Base-by-base conservation (phyloP, 2,113 vertebrate species). In the Amphiprion ocellaris region DNA sequence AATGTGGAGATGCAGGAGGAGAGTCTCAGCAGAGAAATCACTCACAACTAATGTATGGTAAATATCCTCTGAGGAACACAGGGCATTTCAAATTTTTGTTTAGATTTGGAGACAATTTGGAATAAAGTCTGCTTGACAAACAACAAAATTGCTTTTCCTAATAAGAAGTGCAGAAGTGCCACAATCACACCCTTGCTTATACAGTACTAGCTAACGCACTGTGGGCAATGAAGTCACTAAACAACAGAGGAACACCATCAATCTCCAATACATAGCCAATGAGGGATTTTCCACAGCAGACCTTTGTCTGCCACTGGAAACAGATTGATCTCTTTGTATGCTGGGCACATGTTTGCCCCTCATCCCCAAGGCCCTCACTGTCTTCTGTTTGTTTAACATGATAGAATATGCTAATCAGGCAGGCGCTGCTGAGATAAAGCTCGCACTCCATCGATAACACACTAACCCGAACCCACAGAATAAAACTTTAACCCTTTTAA, bases 321-420 rank as follows among this genome's bases (percentile, higher is more conserved):
- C 81, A 83, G 77, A 88, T 47, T 82, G 83, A 90, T 90, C 73
- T 85, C 76, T 90, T 69, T 88, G 90, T 87, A 89, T 91, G 82
- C 90, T 5, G 44, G 8, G 73, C 85, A 88, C 87, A 82, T 74
- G 85, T 77, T 79, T 79, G 58, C 69, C 54, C 58, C 59, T 17
- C 49, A 1, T 88, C 91, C 91, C 92, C 8, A 44, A 63, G 91
- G 91, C 82, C 65, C 68, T 89, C 82, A 91, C 91, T 92, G 87
- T 93, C 87, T 92, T 81, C 84, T 93, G 77, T 93, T 92, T 94
- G 87, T 92, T 91, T 84, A 92, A 92, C 92, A 91, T 90, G 93
- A 94, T 93, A 87, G 87, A 89, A 90, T 92, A 94, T 93, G 90
- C 84, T 89, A 93, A 94, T 89, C 79, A 80, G 66, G 41, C 74